phyloP scores from a whole-genome alignment of 2,888 invertebrate genomes.

The Ectropis crepuscularia region DNA sequence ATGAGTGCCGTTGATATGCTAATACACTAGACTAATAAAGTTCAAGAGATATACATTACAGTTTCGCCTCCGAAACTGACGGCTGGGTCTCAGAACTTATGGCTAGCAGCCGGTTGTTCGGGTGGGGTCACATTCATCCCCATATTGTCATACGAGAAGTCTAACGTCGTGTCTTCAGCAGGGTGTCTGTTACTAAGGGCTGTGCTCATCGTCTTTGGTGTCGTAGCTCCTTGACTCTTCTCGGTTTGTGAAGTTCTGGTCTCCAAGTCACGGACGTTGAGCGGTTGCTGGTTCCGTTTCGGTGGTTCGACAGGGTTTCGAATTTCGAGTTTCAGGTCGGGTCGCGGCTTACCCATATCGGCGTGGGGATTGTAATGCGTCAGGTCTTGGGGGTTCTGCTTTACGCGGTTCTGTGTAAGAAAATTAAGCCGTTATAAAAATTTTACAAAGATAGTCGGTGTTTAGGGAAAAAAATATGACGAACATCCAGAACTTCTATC shows the following conservation, averaged over 20 bases:
- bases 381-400: slow-evolving; percentile 72
- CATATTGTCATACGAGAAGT: slow-evolving; percentile 92
- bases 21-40: too few relatives aligned
- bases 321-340: slow-evolving; percentile 74
- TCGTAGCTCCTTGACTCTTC: slow-evolving; percentile 84
- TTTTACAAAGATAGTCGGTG: too few relatives aligned
- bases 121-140: slow-evolving; percentile 89
- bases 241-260: slow-evolving; percentile 73
- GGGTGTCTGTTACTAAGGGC: slow-evolving; percentile 89
- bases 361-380: slow-evolving; percentile 81
- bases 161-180: slow-evolving; percentile 90
- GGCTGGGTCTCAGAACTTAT: slow-evolving; percentile 66
- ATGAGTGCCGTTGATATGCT: too few relatives aligned
- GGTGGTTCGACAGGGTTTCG: slow-evolving; percentile 70
- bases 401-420: slow-evolving; percentile 70
- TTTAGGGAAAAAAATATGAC: too few relatives aligned
- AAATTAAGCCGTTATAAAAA: too few relatives aligned
- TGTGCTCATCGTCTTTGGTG: slow-evolving; percentile 88
- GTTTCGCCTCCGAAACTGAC: slow-evolving; percentile 55
- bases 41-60: slow-evolving; percentile 46
- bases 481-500: too few relatives aligned
- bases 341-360: slow-evolving; percentile 72
- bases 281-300: slow-evolving; percentile 66
- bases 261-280: slow-evolving; percentile 71
- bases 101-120: slow-evolving; percentile 65